phyloP scores from a whole-genome alignment of 2,797 vertebrate species.

The Ceryle rudis region DNA sequence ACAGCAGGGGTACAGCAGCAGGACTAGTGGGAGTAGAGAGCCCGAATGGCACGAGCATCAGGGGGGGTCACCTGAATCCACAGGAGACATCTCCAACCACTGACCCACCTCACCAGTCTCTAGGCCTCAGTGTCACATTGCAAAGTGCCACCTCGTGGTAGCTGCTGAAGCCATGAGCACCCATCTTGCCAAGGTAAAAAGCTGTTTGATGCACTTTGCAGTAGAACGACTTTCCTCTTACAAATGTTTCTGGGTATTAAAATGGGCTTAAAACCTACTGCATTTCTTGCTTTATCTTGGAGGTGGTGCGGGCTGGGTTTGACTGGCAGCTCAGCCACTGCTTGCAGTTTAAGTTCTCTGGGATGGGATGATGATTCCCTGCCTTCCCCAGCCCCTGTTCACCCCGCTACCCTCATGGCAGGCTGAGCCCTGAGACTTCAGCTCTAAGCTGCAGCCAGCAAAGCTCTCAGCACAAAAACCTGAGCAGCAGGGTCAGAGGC shows the following conservation, averaged over 20 bases:
- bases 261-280: neutral
- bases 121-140: neutral
- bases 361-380: neutral
- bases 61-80: neutral
- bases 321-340: neutral
- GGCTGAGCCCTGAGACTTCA: neutral
- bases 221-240: neutral
- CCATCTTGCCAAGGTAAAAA: fast-evolving
- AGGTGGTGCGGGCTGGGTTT: neutral
- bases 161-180: neutral
- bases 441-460: neutral
- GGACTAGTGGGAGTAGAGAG: too few species aligned
- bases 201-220: neutral
- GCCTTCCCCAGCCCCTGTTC: neutral
- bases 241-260: neutral
- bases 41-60: neutral
- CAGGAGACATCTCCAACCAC: neutral
- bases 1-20: too few species aligned
- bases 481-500: neutral
- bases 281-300: neutral
- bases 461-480: neutral
- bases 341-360: neutral
- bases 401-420: neutral
- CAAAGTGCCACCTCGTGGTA: neutral
- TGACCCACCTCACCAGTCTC: neutral